A percentile compares a stretch with the other conserved stretches of the same genome.
phyloP scores from a whole-genome alignment of 1,140 invertebrate genomes.

The Drosophila albomicans region DNA sequence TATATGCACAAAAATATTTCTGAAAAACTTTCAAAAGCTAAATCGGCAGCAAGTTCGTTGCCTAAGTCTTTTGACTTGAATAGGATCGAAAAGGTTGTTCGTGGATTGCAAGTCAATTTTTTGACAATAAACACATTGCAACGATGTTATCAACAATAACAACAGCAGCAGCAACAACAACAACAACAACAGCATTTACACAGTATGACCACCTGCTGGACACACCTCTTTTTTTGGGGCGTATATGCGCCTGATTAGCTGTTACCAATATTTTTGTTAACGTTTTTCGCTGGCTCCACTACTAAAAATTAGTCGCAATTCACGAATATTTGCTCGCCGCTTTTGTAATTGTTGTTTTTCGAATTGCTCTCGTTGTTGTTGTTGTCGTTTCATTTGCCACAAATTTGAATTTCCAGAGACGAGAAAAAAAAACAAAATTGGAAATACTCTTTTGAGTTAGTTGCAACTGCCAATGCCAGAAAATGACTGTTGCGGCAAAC shows the following conservation, averaged over 20 bases:
- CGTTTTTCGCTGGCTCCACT: slow-evolving; percentile 56
- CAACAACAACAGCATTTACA: slow-evolving; percentile 23
- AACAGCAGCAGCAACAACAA: slow-evolving; percentile 25
- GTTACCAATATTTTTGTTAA: slow-evolving; percentile 74
- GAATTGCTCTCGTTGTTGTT: slow-evolving; percentile 26
- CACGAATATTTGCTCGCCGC: slow-evolving; percentile 63
- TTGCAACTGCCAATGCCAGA: slow-evolving; percentile 21
- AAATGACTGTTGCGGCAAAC: slow-evolving; percentile 45
- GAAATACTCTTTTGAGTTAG: slow-evolving; percentile 62
- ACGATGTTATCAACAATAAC: slow-evolving; percentile 72
- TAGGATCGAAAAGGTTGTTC: slow-evolving; percentile 65
- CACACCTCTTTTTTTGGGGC: slow-evolving; percentile 72
- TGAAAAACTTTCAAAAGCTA: slow-evolving; percentile 32
- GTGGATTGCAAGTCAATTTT: slow-evolving; percentile 76
- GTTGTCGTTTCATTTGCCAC: slow-evolving; percentile 16
- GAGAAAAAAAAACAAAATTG: slow-evolving; percentile 21
- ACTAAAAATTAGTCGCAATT: slow-evolving; percentile 79
- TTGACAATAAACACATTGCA: slow-evolving; percentile 79
- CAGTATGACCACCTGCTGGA: slow-evolving; percentile 66
- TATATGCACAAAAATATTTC: not conserved
- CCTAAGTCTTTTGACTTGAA: slow-evolving; percentile 75
- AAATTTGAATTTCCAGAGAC: slow-evolving; percentile 48
- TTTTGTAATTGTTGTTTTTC: slow-evolving; percentile 46
- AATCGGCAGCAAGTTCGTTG: slow-evolving; percentile 62
- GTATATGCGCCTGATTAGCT: slow-evolving; percentile 76